Evolutionary conservation across 1,140 invertebrate genomes (phyloP), one percentile per base, ranked within the genome.

Genomic region (Ceratitis capitata): DNA sequence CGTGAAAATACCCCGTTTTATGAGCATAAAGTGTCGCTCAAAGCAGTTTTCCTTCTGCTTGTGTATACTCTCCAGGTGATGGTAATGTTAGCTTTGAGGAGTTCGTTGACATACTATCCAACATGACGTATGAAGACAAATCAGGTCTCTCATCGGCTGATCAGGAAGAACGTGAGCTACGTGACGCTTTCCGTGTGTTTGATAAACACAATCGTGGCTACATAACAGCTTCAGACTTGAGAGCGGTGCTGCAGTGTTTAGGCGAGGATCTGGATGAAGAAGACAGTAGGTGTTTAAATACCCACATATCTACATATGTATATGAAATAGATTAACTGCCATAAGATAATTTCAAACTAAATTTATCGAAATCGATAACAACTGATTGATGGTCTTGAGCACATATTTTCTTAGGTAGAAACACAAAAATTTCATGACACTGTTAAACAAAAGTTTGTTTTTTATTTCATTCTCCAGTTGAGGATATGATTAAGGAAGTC

Each of bases 401-500:
- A 7, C 69, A 35, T 74, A 83, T 56, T 83, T 47, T 61, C n/a
- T 19, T n/a, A n/a, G 39, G 32, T 32, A 23, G 6, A 7, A 6
- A 14, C n/a, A 14, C 9, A 7, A 51, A 23, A 16, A 16, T 83
- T 83, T 12, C 19, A 16, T 10, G 12, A n/a, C 16, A 32, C 0
- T 19, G 19, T 58, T 78, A 10, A 5, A 39, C 45, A 83, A 4
- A 85, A 85, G 39, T 26, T 82, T 10, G 47, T 82, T 85, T 23
- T 35, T 53, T 45, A 61, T 85, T 45, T 5, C 19, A 49, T 51
- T 64, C n/a, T 29, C 58, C 93, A 97, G 96, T 98, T 91, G 96
- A 98, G 92, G 96, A 97, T 89, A 98, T 98, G 97, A 98, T 97
- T 88, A 96, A 97, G 91, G 97, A 97, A 93, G 97, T 97, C 6